Conservation (phyloP, 2,797 vertebrate genomes). For the Natrix natrix region DNA sequence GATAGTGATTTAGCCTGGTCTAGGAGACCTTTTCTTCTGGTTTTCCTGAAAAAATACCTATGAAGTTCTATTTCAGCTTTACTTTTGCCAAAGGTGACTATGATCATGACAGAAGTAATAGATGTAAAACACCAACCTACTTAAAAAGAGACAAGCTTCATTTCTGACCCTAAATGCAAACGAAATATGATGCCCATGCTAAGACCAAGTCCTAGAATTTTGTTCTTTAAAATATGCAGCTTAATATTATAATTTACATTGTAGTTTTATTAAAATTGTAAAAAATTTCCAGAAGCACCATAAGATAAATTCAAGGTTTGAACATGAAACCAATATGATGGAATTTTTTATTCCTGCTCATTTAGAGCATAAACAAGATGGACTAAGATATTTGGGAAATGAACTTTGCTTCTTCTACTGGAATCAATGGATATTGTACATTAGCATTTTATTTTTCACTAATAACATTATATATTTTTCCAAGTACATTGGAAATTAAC, state of each 20-base stretch:
- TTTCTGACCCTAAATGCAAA: not conserved
- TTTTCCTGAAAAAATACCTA: not conserved
- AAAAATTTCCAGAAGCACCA: slow-evolving; percentile 57
- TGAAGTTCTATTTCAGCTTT: not conserved
- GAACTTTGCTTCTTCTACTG: not conserved
- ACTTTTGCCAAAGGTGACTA: not conserved
- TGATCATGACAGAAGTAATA: not conserved
- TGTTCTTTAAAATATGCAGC: not conserved
- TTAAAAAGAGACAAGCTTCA: not conserved
- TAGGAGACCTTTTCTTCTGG: not conserved
- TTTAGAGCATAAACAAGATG: not conserved
- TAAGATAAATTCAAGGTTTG: slow-evolving; percentile 33
- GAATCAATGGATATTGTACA: not conserved
- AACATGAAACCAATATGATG: not conserved
- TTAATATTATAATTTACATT: slow-evolving; percentile 56
- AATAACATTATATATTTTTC: not conserved
- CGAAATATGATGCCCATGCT: not conserved
- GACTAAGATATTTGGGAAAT: not conserved
- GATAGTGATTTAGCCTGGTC: not conserved
- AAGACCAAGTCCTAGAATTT: not conserved
- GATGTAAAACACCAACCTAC: not conserved
- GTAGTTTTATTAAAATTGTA: slow-evolving; percentile 67
- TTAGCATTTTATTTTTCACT: not conserved
- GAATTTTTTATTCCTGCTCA: not conserved
- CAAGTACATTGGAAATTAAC: not conserved